Base-by-base conservation (phyloP, 2,888 invertebrate species). In the Trachelus stipa region DNA sequence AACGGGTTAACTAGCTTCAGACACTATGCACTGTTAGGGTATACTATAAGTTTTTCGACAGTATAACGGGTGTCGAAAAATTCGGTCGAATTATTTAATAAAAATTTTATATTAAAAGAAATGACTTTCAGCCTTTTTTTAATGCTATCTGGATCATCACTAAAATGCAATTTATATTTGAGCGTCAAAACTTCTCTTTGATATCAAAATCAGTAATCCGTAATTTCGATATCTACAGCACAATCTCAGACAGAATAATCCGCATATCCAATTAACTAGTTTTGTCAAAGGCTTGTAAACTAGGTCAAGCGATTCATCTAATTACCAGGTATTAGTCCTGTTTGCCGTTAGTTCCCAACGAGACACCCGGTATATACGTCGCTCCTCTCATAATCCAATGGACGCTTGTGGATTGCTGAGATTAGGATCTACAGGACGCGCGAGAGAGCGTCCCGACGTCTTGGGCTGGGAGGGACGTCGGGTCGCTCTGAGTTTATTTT, bases 361-460 rank as follows among this genome's bases (percentile, higher is more conserved):
- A 69, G 34, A 77, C 77, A 77, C 77, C 75, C 74, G 69, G 77
- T 77, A 77, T 23, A 31, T 75, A 74, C 74, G 69, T 56, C 9
- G 2, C 56, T 77, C 74, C 71, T 68, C 69, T 71, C 69, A 69
- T 77, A 77, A 77, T 77, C 77, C 77, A 77, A 71, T 69, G 34
- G 75, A 77, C 77, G 77, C 74, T 71, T 75, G 77, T 77, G 77
- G 77, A 77, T 77, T 77, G 77, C 69, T 30, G 77, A 74, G 77
- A 77, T 77, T 77, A 77, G 75, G 56, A 77, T 77, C 77, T 37
- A 77, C 77, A 75, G 77, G 74, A 34, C 69, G 77, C 77, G 71
- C 69, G 40, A 69, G 40, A 69, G 56, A 74, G 74, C 77, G 77
- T 74, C 68, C 74, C 69, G 69, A 69, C 77, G 35, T 77, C 37